Conservation (phyloP, 1,140 invertebrate species). For the Pseudobourletiella spinata region DNA sequence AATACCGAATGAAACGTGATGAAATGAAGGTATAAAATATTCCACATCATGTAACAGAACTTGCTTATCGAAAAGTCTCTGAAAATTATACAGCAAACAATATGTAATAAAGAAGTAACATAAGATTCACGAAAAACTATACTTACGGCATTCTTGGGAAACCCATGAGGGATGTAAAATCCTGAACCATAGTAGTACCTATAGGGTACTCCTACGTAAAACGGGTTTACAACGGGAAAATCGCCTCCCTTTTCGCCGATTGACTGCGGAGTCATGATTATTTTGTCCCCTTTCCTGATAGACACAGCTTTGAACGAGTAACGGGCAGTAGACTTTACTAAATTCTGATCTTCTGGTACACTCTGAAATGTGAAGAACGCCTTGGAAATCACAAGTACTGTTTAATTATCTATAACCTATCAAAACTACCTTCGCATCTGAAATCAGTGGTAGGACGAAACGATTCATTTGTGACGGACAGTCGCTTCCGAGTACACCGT, state of each 20-base stretch:
- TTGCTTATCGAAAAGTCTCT: no score
- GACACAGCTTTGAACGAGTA: slow-evolving; percentile 25
- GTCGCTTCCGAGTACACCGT: background rate
- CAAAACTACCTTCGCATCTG: background rate
- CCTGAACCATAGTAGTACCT: slow-evolving; percentile 30
- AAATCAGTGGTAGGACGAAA: background rate
- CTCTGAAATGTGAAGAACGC: no score
- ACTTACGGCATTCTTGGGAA: slow-evolving; percentile 28
- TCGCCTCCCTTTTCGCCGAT: slow-evolving; percentile 34
- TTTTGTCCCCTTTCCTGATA: slow-evolving; percentile 25
- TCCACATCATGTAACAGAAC: no score
- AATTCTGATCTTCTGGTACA: background rate
- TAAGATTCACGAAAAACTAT: no score
- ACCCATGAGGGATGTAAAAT: slow-evolving; percentile 1
- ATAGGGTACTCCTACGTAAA: slow-evolving; percentile 39
- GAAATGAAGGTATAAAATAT: no score
- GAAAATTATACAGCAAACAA: no score
- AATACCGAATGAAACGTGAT: no score
- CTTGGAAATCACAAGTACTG: no score
- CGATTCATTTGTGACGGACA: background rate
- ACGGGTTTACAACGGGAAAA: slow-evolving; percentile 41
- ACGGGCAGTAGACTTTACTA: slow-evolving; percentile 15
- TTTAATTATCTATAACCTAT: no score
- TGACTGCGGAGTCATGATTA: slow-evolving; percentile 30
- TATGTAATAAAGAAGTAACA: no score